These are phyloP conservation scores for Aleiodes sp. DNA, from an alignment of 1,140 invertebrate genomes.

Conservation along the genomic window DNA sequence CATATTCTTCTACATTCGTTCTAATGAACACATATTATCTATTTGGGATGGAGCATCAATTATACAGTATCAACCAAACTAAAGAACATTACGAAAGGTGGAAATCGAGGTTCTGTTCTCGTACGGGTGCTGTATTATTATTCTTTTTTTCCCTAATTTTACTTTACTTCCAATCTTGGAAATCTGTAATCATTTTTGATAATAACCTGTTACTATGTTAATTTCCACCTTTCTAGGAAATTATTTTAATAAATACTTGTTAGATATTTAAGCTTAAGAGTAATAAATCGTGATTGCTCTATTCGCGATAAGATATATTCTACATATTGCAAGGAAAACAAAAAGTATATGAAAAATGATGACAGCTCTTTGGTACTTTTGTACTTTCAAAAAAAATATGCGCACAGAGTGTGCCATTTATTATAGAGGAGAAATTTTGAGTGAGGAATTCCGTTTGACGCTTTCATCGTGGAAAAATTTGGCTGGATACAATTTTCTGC, in stretches of 20 bases:
- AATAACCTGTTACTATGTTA: not conserved
- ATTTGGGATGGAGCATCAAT: not conserved
- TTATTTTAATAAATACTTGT: not conserved
- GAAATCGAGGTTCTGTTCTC: not conserved
- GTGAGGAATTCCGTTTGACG: too few relatives aligned
- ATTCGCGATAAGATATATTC: too few relatives aligned
- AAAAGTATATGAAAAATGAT: not conserved
- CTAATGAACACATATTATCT: slow-evolving; percentile 2
- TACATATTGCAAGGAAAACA: too few relatives aligned
- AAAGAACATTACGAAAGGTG: not conserved
- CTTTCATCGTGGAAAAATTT: too few relatives aligned
- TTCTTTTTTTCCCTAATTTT: not conserved
- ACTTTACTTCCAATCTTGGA: not conserved
- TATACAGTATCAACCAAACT: not conserved
- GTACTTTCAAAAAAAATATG: not conserved
- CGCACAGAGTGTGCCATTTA: too few relatives aligned
- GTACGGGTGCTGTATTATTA: not conserved
- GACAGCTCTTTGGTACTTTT: not conserved
- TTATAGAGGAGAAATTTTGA: too few relatives aligned
- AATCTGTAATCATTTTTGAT: not conserved
- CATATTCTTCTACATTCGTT: too few relatives aligned
- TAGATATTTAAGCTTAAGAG: too few relatives aligned
- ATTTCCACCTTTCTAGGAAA: not conserved
- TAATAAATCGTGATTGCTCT: too few relatives aligned
- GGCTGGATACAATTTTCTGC: too few relatives aligned